Conservation (phyloP, 2,888 invertebrate species). For the Hololepta plana region DNA sequence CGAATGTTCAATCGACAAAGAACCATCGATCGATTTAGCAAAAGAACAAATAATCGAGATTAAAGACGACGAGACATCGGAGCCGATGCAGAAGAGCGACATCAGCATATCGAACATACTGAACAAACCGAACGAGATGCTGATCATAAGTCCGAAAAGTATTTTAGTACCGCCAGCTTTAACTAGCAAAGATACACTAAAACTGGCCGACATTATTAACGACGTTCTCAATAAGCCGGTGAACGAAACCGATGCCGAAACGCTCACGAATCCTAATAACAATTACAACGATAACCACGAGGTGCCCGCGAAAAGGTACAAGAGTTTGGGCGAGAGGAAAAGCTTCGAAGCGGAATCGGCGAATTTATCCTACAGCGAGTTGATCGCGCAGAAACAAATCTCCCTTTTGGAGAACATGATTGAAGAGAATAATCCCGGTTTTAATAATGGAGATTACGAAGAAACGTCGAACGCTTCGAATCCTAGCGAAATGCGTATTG, state of each 20-base stretch:
- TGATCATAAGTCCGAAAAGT: conserved; percentile 4
- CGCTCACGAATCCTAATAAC: too few relatives aligned
- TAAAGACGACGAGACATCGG: conserved; percentile 6
- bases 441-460: conserved; percentile 7
- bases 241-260: conserved; percentile 13
- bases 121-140: too few relatives aligned
- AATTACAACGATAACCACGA: too few relatives aligned
- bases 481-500: too few relatives aligned
- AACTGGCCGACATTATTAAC: conserved; percentile 25
- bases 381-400: conserved; percentile 26
- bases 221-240: conserved; percentile 25
- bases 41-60: conserved; percentile 4
- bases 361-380: too few relatives aligned
- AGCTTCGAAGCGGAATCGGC: conserved; percentile 26
- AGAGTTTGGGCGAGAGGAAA: conserved; percentile 27
- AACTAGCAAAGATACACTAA: conserved; percentile 15
- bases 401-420: conserved; percentile 26
- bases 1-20: too few relatives aligned
- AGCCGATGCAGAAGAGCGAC: conserved; percentile 6
- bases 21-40: too few relatives aligned
- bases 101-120: conserved; percentile 2
- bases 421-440: too few relatives aligned
- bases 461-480: conserved; percentile 5
- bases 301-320: conserved; percentile 20
- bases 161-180: too few relatives aligned